These are phyloP conservation scores for Piprites chloris DNA, from an alignment of 2,113 vertebrate species.

Conservation along the genomic window DNA sequence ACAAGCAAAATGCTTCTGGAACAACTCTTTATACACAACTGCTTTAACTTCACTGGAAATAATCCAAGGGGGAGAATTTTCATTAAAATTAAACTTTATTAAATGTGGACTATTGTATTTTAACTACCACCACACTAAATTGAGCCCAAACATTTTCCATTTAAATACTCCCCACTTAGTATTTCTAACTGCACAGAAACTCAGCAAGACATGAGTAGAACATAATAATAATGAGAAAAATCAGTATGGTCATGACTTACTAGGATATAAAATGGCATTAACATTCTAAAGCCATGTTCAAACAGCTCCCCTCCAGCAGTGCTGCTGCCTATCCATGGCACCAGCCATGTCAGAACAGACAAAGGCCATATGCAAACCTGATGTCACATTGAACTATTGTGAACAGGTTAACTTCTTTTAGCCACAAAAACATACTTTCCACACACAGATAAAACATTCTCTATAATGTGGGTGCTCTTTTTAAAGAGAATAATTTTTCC, in stretches of 20 bases:
- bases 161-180: neutral
- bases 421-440: neutral
- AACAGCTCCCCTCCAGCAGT: neutral
- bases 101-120: neutral
- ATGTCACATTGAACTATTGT: neutral
- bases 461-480: neutral
- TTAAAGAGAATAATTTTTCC: neutral
- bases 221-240: neutral
- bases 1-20: neutral
- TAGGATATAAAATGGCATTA: neutral
- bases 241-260: neutral
- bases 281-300: neutral
- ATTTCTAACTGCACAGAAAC: neutral
- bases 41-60: neutral
- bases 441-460: neutral
- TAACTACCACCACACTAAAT: neutral
- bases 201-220: neutral
- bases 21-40: neutral
- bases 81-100: neutral
- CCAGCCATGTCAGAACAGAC: neutral
- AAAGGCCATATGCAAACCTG: neutral
- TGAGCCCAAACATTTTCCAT: neutral
- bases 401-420: neutral
- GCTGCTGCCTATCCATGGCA: neutral
- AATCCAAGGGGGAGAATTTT: neutral